Evolutionary conservation across 2,113 vertebrate species (phyloP), one percentile per base, ranked within the genome.

Genomic region (Indicator indicator): DNA sequence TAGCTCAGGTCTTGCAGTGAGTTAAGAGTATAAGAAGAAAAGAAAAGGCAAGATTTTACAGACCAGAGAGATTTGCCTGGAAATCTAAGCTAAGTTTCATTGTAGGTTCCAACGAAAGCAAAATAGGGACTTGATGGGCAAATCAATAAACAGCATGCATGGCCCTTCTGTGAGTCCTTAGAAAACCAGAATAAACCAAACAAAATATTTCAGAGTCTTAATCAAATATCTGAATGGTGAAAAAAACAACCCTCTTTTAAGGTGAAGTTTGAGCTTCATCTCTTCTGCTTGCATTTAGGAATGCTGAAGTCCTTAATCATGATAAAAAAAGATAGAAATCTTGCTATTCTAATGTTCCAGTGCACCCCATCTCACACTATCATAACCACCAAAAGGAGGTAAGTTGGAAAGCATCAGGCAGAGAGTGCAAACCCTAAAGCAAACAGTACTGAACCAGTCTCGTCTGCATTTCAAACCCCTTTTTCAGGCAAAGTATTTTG

Each of bases 91-190:
- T 19, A 69, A 65, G 40, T 52, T 91, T 48, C 44, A 50, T 15
- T 11, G 15, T 63, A 91, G 78, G 89, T 79, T 91, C 74, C 83
- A 55, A 89, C 36, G 82, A 70, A 93, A 84, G 48, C 60, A 78
- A 74, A 67, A 52, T 93, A 84, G 89, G 8, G 13, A 93, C 54
- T 80, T 78, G 48, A 58, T 50, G 40, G 68, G 32, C 18, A 69
- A 89, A 69, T 32, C 86, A 89, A 64, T 83, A 88, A 92, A 40
- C 69, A 59, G 32, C 3, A 8, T 65, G 48, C 36, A 55, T n/a
- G 18, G 42, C 52, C 26, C 33, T 77, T 71, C 38, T 2, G 10
- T 8, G 8, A 9, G 30, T 83, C 28, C 46, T 60, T 60, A 70
- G 19, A 83, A 95, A 93, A 17, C 28, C n/a, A 14, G 21, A 80